These are phyloP conservation scores for Atrina japonica DNA, from an alignment of 2,888 invertebrate species.

Conservation along the genomic window DNA sequence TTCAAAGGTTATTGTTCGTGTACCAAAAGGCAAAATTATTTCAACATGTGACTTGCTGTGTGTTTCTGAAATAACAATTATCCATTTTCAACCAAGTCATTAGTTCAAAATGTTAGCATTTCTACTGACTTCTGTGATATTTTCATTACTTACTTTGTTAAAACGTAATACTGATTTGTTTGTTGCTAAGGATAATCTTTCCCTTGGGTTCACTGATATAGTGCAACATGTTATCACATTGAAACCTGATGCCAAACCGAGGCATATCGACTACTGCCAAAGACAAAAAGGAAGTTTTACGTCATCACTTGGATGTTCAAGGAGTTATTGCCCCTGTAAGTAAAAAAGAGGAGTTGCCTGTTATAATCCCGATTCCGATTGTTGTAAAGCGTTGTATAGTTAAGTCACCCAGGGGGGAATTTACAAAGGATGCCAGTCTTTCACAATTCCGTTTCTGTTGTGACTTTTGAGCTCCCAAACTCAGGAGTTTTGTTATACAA, in stretches of 20 bases:
- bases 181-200: slow-evolving; percentile 4
- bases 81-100: too few relatives aligned
- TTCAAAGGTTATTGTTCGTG: slow-evolving; percentile 6
- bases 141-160: slow-evolving; percentile 3
- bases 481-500: slow-evolving; percentile 18
- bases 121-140: slow-evolving; percentile 5
- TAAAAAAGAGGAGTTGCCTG: slow-evolving; percentile 30
- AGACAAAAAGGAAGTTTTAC: slow-evolving; percentile 30
- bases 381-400: slow-evolving; percentile 33
- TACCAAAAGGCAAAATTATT: slow-evolving; percentile 22
- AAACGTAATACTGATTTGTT: slow-evolving; percentile 6
- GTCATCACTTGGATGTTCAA: slow-evolving; percentile 38
- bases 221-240: slow-evolving; percentile 18
- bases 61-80: too few relatives aligned
- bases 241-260: slow-evolving; percentile 9
- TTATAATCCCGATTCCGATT: slow-evolving; percentile 42
- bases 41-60: slow-evolving; percentile 41
- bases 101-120: too few relatives aligned
- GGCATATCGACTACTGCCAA: too few relatives aligned
- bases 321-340: slow-evolving; percentile 40
- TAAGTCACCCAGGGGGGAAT: not conserved
- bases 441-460: slow-evolving; percentile 17
- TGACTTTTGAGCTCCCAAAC: slow-evolving; percentile 24
- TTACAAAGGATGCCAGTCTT: too few relatives aligned
- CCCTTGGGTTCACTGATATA: slow-evolving; percentile 12